Evolutionary conservation across 1,140 invertebrate species (phyloP).

Genomic region (Anastrepha ludens): DNA sequence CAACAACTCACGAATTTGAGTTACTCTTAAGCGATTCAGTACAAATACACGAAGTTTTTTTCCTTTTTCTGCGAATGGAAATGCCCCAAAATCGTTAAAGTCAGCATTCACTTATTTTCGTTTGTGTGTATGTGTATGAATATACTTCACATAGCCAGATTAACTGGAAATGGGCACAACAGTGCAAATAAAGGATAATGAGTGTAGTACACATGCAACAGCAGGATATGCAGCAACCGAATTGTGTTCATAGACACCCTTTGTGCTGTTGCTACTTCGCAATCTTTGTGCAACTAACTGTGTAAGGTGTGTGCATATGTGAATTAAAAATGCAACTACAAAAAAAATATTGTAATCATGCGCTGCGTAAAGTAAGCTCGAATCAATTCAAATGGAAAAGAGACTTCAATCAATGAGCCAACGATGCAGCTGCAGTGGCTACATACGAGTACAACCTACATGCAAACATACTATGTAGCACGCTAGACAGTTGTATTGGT

Average conservation of each 20-base stretch:
- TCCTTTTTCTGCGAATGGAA: too few relatives aligned
- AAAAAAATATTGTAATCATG: background rate
- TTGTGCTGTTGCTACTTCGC: background rate
- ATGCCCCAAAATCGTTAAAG: too few relatives aligned
- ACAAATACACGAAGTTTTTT: too few relatives aligned
- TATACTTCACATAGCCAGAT: background rate
- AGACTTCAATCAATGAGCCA: background rate
- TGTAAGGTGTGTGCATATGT: background rate
- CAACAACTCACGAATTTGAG: too few relatives aligned
- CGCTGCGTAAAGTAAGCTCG: background rate
- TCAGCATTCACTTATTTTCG: too few relatives aligned
- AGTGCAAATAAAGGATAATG: constrained; percentile 1
- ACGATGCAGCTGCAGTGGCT: background rate
- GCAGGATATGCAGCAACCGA: background rate
- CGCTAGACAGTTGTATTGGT: too few relatives aligned
- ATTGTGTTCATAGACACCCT: background rate
- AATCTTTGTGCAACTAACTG: too few relatives aligned
- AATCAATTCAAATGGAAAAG: background rate
- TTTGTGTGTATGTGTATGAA: background rate
- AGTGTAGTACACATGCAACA: background rate
- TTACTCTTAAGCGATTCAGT: too few relatives aligned
- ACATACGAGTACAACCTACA: too few relatives aligned
- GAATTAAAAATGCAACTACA: constrained; percentile 1
- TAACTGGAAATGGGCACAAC: background rate
- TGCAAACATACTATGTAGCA: too few relatives aligned